These are phyloP conservation scores for Drosophila diplacantha DNA, from an alignment of 2,888 invertebrate species.

Conservation along the genomic window DNA sequence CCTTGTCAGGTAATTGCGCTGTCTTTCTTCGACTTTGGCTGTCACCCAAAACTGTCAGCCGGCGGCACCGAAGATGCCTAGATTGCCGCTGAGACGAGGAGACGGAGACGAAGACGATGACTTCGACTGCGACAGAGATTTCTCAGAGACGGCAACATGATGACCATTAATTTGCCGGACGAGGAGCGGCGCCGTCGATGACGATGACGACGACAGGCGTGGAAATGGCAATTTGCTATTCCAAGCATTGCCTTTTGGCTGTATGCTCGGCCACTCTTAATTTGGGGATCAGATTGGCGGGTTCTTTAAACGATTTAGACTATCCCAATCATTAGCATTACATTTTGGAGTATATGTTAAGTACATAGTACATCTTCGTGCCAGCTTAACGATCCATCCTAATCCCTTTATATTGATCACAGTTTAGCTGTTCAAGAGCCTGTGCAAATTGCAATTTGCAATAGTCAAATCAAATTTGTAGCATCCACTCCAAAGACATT, in stretches of 20 bases:
- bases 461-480: slow-evolving; percentile 35
- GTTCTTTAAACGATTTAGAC: not conserved
- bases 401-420: not conserved
- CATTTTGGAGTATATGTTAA: not conserved
- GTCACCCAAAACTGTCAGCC: slow-evolving; percentile 22
- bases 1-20: slow-evolving; percentile 37
- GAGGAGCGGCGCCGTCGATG: slow-evolving; percentile 2
- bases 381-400: not conserved
- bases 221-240: slow-evolving; percentile 15
- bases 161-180: slow-evolving; percentile 37
- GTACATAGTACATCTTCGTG: too few species aligned
- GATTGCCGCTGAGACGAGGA: not conserved
- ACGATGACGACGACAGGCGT: slow-evolving; percentile 7
- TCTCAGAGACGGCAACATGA: slow-evolving; percentile 21
- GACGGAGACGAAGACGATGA: slow-evolving; percentile 1
- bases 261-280: slow-evolving; percentile 8
- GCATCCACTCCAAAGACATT: slow-evolving; percentile 19
- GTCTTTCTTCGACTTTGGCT: slow-evolving; percentile 24
- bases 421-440: not conserved
- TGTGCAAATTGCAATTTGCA: slow-evolving; percentile 34
- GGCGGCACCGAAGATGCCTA: slow-evolving; percentile 3
- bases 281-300: slow-evolving; percentile 26
- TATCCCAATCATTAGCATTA: not conserved
- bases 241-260: not conserved
- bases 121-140: slow-evolving; percentile 13